These are phyloP conservation scores for Caenorhabditis sp. DNA, from an alignment of 2,888 invertebrate genomes.

Conservation along the genomic window DNA sequence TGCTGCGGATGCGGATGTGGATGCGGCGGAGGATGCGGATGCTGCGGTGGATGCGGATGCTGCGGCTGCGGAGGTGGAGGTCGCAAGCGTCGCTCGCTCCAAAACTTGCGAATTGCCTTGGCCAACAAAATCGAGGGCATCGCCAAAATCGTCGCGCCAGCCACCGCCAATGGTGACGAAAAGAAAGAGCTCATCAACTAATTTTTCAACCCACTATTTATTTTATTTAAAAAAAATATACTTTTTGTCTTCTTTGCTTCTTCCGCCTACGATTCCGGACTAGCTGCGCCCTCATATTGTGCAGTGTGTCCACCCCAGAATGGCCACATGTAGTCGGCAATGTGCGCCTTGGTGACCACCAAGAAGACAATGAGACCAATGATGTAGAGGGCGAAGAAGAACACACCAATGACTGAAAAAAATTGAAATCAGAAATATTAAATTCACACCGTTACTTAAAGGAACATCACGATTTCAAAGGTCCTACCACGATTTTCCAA, in stretches of 20 bases:
- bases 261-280: too few species aligned
- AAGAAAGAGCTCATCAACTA: constrained; percentile 24
- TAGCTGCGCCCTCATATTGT: too few species aligned
- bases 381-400: not conserved
- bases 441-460: too few species aligned
- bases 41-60: constrained; percentile 24
- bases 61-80: constrained; percentile 33
- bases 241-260: too few species aligned
- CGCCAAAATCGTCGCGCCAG: constrained; percentile 18
- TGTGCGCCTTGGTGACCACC: not conserved
- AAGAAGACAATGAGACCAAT: not conserved
- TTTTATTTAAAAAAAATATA: not conserved
- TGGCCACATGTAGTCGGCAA: not conserved
- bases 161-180: constrained; percentile 5
- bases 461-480: too few species aligned
- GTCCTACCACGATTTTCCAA: too few species aligned
- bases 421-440: too few species aligned
- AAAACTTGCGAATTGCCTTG: constrained; percentile 23
- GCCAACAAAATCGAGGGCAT: constrained; percentile 41
- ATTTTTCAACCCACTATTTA: not conserved
- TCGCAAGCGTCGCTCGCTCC: constrained; percentile 27
- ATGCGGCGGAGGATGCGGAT: constrained; percentile 7
- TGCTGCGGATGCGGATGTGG: constrained; percentile 15
- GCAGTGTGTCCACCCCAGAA: too few species aligned
- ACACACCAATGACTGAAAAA: not conserved